Conservation (phyloP, 2,888 invertebrate genomes). For the Limenitis camilla region DNA sequence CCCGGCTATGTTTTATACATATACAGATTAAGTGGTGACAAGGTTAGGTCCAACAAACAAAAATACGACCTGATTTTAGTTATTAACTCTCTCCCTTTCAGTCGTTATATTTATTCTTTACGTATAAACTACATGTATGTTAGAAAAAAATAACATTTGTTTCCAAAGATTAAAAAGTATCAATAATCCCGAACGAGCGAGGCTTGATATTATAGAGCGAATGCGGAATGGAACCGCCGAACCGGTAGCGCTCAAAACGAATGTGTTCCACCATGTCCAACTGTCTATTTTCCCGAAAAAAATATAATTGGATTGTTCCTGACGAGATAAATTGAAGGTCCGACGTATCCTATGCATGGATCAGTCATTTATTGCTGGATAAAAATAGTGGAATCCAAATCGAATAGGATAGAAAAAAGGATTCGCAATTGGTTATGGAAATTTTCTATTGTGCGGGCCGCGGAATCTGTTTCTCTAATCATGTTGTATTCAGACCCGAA, state of each 20-base stretch:
- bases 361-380: slow-evolving; percentile 41
- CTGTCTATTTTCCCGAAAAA: slow-evolving; percentile 56
- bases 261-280: slow-evolving; percentile 41
- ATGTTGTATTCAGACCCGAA: slow-evolving; percentile 3
- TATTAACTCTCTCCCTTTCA: too few species aligned
- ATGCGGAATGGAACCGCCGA: slow-evolving; percentile 39
- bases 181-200: slow-evolving; percentile 17
- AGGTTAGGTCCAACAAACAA: too few species aligned
- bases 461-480: slow-evolving; percentile 19
- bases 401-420: slow-evolving; percentile 18
- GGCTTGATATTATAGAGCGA: slow-evolving; percentile 21
- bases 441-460: slow-evolving; percentile 17
- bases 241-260: slow-evolving; percentile 34
- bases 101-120: too few species aligned
- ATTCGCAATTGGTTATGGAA: slow-evolving; percentile 22
- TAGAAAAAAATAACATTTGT: not conserved
- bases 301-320: slow-evolving; percentile 65
- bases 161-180: slow-evolving; percentile 4
- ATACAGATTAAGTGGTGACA: too few species aligned
- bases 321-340: slow-evolving; percentile 55
- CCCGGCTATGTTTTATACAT: too few species aligned
- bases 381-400: slow-evolving; percentile 31
- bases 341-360: slow-evolving; percentile 38
- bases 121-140: not conserved
- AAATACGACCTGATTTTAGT: too few species aligned